These are phyloP conservation scores for Conopomorpha cramerella DNA, from an alignment of 1,140 invertebrate genomes.

Conservation along the genomic window DNA sequence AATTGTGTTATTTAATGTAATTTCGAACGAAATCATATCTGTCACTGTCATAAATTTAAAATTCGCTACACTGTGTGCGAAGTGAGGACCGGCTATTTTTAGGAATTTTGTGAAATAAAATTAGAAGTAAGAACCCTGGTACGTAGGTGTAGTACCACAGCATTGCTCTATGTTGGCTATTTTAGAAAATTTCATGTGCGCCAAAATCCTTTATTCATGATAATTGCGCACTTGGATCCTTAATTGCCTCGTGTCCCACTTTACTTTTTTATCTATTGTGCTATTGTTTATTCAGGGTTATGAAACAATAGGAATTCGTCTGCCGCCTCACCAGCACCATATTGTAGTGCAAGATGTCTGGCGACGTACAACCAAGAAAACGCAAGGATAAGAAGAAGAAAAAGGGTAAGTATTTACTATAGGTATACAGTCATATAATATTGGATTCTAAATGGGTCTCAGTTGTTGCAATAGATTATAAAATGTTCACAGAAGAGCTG, in stretches of 20 bases:
- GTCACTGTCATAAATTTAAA: no score
- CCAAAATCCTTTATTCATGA: conserved; percentile 28
- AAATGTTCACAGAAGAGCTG: conserved; percentile 38
- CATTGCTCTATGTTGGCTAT: conserved; percentile 51
- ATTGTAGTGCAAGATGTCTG: conserved; percentile 64
- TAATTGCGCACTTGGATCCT: conserved; percentile 43
- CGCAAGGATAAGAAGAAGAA: conserved; percentile 73
- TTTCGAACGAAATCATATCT: no score
- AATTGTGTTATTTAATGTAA: no score
- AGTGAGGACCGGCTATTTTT: conserved; percentile 60
- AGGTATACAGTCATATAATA: background rate
- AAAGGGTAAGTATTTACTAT: conserved; percentile 63
- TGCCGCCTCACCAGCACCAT: conserved; percentile 41
- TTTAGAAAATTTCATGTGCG: conserved; percentile 48
- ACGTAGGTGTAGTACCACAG: no score
- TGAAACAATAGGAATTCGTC: conserved; percentile 42
- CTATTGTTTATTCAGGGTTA: conserved; percentile 50
- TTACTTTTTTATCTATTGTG: conserved; percentile 16
- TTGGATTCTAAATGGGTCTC: conserved; percentile 3
- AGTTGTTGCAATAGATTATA: no score
- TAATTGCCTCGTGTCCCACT: conserved; percentile 12
- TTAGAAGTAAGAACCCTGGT: no score
- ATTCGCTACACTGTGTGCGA: no score
- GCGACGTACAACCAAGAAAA: conserved; percentile 73
- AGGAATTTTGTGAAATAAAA: no score